These are phyloP conservation scores for Gobiocypris rarus DNA, from an alignment of 2,113 vertebrate genomes.

Conservation along the genomic window DNA sequence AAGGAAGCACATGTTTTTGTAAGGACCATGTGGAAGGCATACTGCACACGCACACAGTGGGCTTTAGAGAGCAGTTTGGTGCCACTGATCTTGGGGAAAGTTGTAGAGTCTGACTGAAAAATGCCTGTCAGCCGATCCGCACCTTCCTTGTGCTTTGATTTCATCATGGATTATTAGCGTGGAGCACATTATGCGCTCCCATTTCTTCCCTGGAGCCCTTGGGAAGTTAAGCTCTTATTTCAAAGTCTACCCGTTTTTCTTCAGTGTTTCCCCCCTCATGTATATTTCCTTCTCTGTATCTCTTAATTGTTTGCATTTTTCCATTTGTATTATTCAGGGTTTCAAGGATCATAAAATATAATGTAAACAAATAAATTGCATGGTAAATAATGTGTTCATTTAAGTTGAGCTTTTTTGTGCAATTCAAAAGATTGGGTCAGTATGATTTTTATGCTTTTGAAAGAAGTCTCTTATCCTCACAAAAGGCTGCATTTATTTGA, in stretches of 20 bases:
- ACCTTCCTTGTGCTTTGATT: slow-evolving; percentile 24
- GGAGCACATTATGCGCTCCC: slow-evolving; percentile 38
- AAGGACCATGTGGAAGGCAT: slow-evolving; percentile 56
- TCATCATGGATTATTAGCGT: slow-evolving; percentile 33
- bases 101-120: slow-evolving; percentile 35
- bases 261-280: neutral
- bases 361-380: too few species aligned
- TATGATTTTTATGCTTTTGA: too few species aligned
- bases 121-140: slow-evolving; percentile 32
- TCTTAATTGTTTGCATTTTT: neutral
- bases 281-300: neutral
- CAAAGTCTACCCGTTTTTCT: slow-evolving; percentile 1
- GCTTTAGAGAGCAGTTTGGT: slow-evolving; percentile 20
- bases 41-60: slow-evolving; percentile 55
- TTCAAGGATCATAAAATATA: too few species aligned
- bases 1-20: slow-evolving; percentile 73
- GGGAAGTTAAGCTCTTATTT: slow-evolving; percentile 42
- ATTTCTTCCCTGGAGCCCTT: slow-evolving; percentile 34
- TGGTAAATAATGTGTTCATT: too few species aligned
- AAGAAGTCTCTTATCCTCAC: neutral
- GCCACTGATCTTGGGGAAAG: slow-evolving; percentile 24
- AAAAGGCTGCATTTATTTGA: neutral
- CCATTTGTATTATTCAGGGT: neutral
- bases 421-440: too few species aligned
- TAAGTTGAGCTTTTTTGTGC: too few species aligned